These are phyloP conservation scores for Halcyon senegalensis DNA, from an alignment of 2,113 vertebrate species.

Conservation along the genomic window DNA sequence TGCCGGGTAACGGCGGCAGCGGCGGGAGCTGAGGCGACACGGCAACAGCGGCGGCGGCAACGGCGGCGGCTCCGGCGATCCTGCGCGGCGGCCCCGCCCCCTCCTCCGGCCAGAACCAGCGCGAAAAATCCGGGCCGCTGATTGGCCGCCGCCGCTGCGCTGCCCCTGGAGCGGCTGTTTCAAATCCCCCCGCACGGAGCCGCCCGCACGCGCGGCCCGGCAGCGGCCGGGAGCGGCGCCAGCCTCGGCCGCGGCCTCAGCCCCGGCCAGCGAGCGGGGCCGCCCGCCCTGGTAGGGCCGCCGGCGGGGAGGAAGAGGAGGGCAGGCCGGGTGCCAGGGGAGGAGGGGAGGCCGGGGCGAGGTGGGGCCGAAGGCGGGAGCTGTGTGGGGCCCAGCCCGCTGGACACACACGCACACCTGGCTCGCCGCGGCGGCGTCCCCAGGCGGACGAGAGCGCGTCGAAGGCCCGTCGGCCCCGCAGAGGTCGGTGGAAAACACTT, in stretches of 20 bases:
- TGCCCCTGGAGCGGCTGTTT: conserved; percentile 84
- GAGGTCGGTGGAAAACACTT: background rate
- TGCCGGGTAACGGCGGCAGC: background rate
- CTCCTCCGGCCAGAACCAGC: conserved; percentile 83
- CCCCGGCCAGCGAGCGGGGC: background rate
- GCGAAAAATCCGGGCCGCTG: conserved; percentile 92
- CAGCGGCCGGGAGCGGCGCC: background rate
- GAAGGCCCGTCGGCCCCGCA: background rate
- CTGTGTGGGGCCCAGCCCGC: background rate
- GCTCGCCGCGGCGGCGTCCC: background rate
- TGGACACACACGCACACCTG: no score
- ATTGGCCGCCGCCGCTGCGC: conserved; percentile 82
- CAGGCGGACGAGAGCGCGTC: background rate
- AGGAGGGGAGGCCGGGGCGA: background rate
- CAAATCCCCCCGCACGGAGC: conserved; percentile 77
- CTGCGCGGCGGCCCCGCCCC: conserved; percentile 56
- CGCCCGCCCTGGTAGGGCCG: background rate
- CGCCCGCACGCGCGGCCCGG: background rate
- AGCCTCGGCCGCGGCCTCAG: background rate
- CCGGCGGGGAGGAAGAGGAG: no score
- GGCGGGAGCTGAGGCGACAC: conserved; percentile 6
- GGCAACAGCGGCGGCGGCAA: background rate
- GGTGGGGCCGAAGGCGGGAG: background rate
- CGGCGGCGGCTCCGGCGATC: conserved; percentile 48
- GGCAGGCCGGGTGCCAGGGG: background rate